Evolutionary conservation across 2,888 invertebrate species (phyloP), one percentile per base, ranked within the genome.

Genomic region (Mesoligia furuncula): DNA sequence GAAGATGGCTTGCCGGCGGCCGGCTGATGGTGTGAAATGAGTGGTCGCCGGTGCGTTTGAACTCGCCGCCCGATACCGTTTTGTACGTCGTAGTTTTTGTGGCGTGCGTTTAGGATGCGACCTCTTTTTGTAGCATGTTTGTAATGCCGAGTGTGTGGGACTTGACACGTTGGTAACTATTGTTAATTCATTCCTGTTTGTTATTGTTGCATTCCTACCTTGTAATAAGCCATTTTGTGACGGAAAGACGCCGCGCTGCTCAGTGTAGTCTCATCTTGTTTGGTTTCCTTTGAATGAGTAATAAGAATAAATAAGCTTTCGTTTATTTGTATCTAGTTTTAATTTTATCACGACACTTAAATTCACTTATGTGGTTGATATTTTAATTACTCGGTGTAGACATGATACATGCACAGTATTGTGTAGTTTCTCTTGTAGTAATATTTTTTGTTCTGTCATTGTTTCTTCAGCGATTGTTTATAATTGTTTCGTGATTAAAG

Each of bases 121-220:
- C 94, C 94, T 93, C 90, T 95, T 96, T 96, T 96, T 96, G 94
- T 95, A 79, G 86, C 86, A 90, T 96, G 95, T 96, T 96, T 96
- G 95, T 96, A 95, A 96, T 96, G 92, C 95, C 95, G 94, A 95
- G 94, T 95, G 96, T 96, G 96, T 95, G 95, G 95, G 95, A 95
- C 96, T 95, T 95, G 96, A 96, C 96, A 96, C 96, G 96, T 95
- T 94, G 93, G 94, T 95, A 93, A 93, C 95, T 93, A 96, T 96
- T 96, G 96, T 96, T 94, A 93, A 93, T 93, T 92, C 93, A 92
- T 91, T 91, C 92, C 93, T 93, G 93, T 95, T 95, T 95, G 95
- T 95, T 95, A 94, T 95, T 94, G 93, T 93, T 91, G 91, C 90
- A 93, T 94, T 93, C 93, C 93, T 90, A 87, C 76, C 51, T 88